phyloP scores from a whole-genome alignment of 2,888 invertebrate genomes.

The Pachycephus smyrnensis region DNA sequence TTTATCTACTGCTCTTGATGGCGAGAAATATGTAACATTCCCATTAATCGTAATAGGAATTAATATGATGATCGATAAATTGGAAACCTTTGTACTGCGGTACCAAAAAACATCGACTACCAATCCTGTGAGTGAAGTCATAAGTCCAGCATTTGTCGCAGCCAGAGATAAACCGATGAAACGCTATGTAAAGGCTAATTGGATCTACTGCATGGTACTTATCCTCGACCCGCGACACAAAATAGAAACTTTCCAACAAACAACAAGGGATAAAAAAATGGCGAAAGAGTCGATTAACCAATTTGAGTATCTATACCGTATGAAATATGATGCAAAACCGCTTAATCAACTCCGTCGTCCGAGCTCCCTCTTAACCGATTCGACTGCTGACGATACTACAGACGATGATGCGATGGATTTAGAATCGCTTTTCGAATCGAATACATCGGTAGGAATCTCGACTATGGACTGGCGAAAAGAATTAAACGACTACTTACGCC shows the following conservation, averaged over 20 bases:
- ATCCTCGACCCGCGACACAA: neutral
- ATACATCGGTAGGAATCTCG: neutral
- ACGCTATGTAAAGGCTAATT: neutral
- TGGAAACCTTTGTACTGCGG: neutral
- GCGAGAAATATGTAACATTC: neutral
- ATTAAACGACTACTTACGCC: constrained; percentile 5
- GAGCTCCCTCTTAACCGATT: neutral
- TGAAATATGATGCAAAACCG: neutral
- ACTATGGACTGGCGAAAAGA: constrained; percentile 9
- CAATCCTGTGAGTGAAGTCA: too few relatives aligned
- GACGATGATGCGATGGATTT: neutral
- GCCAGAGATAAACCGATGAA: neutral
- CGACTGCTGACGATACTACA: neutral
- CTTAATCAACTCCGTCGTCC: neutral
- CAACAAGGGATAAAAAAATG: neutral
- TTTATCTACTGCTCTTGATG: neutral
- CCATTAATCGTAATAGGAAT: neutral
- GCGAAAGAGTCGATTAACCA: neutral
- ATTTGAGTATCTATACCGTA: neutral
- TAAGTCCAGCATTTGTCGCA: neutral
- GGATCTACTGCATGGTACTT: neutral
- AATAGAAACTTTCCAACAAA: neutral
- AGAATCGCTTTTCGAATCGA: neutral
- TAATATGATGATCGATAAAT: constrained; percentile 4
- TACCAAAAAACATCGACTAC: too few relatives aligned